Evolutionary conservation across 2,888 invertebrate species (phyloP), one percentile per base, ranked within the genome.

Genomic region (Lacanobia wlatinum): DNA sequence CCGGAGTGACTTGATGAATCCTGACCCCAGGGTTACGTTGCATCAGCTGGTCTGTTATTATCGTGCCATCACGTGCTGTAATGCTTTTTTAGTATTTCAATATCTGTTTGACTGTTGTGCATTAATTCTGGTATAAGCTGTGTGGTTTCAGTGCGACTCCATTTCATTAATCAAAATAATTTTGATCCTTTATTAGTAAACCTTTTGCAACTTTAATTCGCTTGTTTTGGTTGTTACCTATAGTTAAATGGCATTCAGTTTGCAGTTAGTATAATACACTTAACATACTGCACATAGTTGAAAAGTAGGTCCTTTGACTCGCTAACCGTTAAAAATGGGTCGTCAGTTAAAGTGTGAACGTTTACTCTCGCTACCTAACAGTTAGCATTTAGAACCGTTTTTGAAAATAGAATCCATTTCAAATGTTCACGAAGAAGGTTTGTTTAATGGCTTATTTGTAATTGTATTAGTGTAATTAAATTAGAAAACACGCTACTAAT

Each of bases 1-100:
- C 75, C 80, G 75, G 61, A 85, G 81, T 87, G 85, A 86, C 84
- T 86, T 74, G 79, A 78, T 77, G 75, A 52, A 59, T 80, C 71
- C 68, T 84, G 74, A 84, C 81, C 77, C 72, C 66, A 64, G 85
- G 75, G 79, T 75, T 68, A 78, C 71, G 64, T 65, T 76, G 66
- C 70, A 72, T 77, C 73, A 59, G 38, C 55, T 65, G 62, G 23
- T 68, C 73, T 59, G 53, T 76, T 61, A 76, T 67, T 76, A 79
- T 66, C 65, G 23, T 70, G 66, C 70, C 60, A 66, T 59, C 70
- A 28, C 40, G 56, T 68, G 34, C 61, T 50, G 38, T 63, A 64
- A 68, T 43, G 14, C n/a, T 67, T 70, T 56, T 64, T 70, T 52
- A 70, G 21, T 18, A 73, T 64, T 73, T 73, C 56, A 66, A 73